Conservation (phyloP, 2,797 vertebrate species). For the Pseudopleuronectes americanus region DNA sequence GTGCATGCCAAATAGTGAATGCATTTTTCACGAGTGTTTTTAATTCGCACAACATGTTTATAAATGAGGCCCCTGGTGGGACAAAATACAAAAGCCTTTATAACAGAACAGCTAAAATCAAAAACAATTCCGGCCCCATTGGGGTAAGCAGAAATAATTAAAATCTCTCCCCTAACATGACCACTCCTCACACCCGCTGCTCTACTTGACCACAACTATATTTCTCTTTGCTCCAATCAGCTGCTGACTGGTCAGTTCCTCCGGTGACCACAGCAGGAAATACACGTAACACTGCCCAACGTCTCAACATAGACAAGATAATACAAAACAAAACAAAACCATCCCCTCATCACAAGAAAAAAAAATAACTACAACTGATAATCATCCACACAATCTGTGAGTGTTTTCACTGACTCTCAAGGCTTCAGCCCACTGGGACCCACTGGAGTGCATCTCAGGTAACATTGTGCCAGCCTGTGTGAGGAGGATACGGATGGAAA, state of each 20-base stretch:
- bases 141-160: constrained; percentile 59
- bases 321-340: constrained; percentile 58
- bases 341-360: constrained; percentile 13
- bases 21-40: background rate
- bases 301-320: constrained; percentile 46
- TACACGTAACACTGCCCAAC: constrained; percentile 65
- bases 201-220: constrained; percentile 49
- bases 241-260: constrained; percentile 67
- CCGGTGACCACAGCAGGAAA: constrained; percentile 61
- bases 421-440: constrained; percentile 59
- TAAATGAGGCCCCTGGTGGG: constrained; percentile 63
- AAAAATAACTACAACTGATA: constrained; percentile 47
- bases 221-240: constrained; percentile 67
- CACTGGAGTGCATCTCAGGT: constrained; percentile 63
- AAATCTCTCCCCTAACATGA: constrained; percentile 61
- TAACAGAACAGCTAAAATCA: constrained; percentile 57
- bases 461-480: constrained; percentile 66
- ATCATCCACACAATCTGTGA: constrained; percentile 63
- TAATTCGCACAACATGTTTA: constrained; percentile 22
- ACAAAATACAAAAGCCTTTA: constrained; percentile 65
- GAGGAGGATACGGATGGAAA: constrained; percentile 57
- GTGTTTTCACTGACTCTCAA: constrained; percentile 68
- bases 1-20: background rate
- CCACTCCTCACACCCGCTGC: constrained; percentile 57
- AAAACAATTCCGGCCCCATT: constrained; percentile 56